phyloP scores from a whole-genome alignment of 2,888 invertebrate species.

The Notodonta ziczac region DNA sequence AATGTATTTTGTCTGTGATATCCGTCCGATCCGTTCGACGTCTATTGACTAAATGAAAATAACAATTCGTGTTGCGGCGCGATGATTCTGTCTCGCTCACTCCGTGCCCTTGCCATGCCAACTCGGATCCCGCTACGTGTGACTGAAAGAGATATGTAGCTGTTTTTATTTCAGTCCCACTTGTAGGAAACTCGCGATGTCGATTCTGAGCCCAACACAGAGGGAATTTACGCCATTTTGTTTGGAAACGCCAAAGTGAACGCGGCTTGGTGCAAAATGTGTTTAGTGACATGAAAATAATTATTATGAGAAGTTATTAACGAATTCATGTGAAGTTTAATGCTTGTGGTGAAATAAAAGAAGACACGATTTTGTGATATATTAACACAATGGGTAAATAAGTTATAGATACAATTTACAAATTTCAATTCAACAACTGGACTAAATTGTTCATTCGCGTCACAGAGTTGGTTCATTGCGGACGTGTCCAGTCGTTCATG shows the following conservation, averaged over 20 bases:
- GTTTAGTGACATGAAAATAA: conserved; percentile 26
- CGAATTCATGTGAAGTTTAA: conserved; percentile 18
- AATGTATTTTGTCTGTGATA: too few species aligned
- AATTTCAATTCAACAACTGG: background rate
- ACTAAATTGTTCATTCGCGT: conserved; percentile 17
- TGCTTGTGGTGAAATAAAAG: conserved; percentile 24
- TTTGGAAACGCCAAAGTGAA: conserved; percentile 47
- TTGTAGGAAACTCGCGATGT: conserved; percentile 11
- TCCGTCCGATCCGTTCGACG: conserved; percentile 18
- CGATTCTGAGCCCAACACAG: conserved; percentile 14
- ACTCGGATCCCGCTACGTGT: background rate
- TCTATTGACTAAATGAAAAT: conserved; percentile 17
- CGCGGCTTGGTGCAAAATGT: conserved; percentile 37
- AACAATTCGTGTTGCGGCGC: background rate
- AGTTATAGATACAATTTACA: conserved; percentile 4
- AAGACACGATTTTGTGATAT: conserved; percentile 10
- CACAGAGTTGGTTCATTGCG: conserved; percentile 9
- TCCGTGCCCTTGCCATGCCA: conserved; percentile 7
- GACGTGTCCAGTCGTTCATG: conserved; percentile 18
- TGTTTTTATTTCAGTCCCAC: conserved; percentile 18
- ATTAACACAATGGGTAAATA: conserved; percentile 33
- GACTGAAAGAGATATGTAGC: conserved; percentile 25
- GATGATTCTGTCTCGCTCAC: conserved; percentile 21
- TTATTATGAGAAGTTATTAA: conserved; percentile 12
- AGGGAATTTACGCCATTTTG: conserved; percentile 44